Evolutionary conservation across 2,797 vertebrate species (phyloP), one percentile per base, ranked within the genome.

Genomic region (Enteromius mattozi): DNA sequence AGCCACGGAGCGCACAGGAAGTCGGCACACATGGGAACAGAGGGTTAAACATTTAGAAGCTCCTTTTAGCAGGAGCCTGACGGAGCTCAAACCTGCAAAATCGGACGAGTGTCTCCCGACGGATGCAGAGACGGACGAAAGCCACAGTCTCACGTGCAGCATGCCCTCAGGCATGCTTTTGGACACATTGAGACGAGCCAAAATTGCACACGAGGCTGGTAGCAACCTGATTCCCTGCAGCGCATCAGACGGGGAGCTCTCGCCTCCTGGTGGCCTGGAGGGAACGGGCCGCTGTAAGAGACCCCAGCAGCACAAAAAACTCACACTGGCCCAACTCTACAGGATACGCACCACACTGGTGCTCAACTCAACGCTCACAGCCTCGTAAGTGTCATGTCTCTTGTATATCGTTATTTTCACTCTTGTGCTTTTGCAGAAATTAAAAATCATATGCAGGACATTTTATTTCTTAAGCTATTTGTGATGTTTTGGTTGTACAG

Each of bases 341-440:
- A 94, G 95, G 84, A 97, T 99, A 92, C 95, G 97, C 87, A 98
- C 97, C 90, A 97, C 97, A 4, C 89, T 99, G 81, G 96, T 99
- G 89, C 97, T 99, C 72, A 99, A 97, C 94, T 98, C 98, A 92
- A 98, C 98, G 0, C 96, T 99, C 89, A 98, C 98, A 0, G 97
- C 98, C 90, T 99, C 98, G 98, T 99, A 95, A 96, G 98, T 94
- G 61, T 6, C 13, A 2, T n/a, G 17, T 14, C 2, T 61, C 40
- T 16, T 63, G 3, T 2, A 12, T 6, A 6, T 59, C 5, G 7
- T 30, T 72, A 30, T 10, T 74, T 74, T 33, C 1, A 3, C 2
- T 33, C 47, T 74, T 30, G 13, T 0, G 27, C 14, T 45, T 45
- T 8, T 65, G 1, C 13, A 40, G 14, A 47, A 24, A 47, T 33